A percentile compares a stretch with the other conserved stretches of the same genome.
phyloP scores from a whole-genome alignment of 1,140 invertebrate species.

The Araneus ventricosus region DNA sequence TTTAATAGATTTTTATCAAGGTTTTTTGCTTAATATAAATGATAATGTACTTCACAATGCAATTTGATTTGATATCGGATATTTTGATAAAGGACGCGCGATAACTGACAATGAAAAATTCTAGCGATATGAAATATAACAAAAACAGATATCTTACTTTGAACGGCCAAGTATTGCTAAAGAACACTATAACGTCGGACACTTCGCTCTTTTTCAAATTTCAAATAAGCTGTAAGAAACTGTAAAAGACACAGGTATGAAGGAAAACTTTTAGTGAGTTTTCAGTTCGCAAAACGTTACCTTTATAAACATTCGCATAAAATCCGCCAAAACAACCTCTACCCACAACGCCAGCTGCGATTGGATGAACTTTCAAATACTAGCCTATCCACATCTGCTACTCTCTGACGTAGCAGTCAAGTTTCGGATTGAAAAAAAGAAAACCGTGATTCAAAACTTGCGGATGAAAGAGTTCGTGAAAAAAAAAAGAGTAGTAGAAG shows the following conservation, averaged over 20 bases:
- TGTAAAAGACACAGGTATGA: not conserved
- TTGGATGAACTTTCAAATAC: conserved; percentile 33
- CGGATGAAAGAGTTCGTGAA: too few relatives aligned
- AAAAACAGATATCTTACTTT: not conserved
- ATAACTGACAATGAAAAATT: not conserved
- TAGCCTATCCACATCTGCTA: not conserved
- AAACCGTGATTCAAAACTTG: not conserved
- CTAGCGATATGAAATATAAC: not conserved
- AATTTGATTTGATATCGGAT: not conserved
- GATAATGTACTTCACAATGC: not conserved
- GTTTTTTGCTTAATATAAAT: not conserved
- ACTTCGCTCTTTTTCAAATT: not conserved
- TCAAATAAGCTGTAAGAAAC: not conserved
- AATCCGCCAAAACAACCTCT: conserved; percentile 54
- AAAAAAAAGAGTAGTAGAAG: too few relatives aligned
- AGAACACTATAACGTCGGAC: not conserved
- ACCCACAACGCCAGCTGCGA: conserved; percentile 31
- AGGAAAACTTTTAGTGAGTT: too few relatives aligned
- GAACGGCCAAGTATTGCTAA: not conserved
- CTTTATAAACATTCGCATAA: conserved; percentile 46
- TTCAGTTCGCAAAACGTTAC: not conserved
- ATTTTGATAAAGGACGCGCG: not conserved
- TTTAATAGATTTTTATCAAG: too few relatives aligned
- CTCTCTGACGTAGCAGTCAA: not conserved
- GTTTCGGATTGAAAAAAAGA: not conserved